phyloP scores from a whole-genome alignment of 2,888 invertebrate genomes.

The Drosophila tripunctata region DNA sequence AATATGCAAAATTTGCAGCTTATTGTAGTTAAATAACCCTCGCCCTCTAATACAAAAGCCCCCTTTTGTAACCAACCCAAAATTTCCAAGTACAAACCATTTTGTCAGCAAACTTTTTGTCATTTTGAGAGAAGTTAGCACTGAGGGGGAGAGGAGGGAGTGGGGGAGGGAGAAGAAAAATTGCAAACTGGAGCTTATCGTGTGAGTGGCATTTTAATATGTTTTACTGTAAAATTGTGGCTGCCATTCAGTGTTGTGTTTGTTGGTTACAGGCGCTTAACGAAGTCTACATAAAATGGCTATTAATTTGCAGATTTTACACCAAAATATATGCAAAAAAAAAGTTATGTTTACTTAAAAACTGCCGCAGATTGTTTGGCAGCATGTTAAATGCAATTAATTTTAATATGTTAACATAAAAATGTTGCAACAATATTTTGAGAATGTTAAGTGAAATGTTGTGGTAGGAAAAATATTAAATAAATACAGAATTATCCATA shows the following conservation, averaged over 20 bases:
- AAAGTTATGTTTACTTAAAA: constrained; percentile 25
- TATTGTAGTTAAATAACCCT: constrained; percentile 70
- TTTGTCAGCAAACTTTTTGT: constrained; percentile 60
- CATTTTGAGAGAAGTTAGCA: constrained; percentile 27
- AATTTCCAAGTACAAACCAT: constrained; percentile 29
- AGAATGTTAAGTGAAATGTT: neutral
- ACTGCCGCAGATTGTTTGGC: constrained; percentile 20
- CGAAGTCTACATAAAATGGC: constrained; percentile 64
- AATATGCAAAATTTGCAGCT: constrained; percentile 78
- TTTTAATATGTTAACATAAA: constrained; percentile 3
- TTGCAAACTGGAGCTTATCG: constrained; percentile 60
- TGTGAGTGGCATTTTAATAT: constrained; percentile 78
- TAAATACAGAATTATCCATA: neutral
- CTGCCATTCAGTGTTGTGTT: constrained; percentile 29
- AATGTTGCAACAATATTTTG: neutral
- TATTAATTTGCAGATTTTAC: constrained; percentile 69
- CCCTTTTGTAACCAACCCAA: no score
- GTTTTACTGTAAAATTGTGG: constrained; percentile 62
- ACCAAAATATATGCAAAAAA: neutral
- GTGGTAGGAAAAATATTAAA: neutral
- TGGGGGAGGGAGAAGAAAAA: neutral
- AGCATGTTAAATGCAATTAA: constrained; percentile 14
- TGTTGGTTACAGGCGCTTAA: constrained; percentile 31
- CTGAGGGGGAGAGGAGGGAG: neutral
- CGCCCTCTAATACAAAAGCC: constrained; percentile 19